Conservation (phyloP, 2,113 vertebrate species). For the Sphyrna mokarran region DNA sequence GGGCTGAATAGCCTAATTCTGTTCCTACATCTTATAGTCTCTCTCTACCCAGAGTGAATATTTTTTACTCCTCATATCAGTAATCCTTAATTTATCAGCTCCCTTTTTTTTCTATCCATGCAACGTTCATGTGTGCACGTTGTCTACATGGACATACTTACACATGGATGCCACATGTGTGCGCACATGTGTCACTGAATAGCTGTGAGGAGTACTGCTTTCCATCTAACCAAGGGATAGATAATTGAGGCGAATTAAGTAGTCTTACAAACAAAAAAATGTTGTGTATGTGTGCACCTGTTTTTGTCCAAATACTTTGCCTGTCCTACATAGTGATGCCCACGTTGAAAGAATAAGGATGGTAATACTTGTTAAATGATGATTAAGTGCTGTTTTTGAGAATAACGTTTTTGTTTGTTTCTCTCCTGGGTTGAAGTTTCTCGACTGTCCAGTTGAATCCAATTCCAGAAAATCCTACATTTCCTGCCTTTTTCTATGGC, state of each 20-base stretch:
- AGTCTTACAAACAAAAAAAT: background rate
- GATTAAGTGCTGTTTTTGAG: background rate
- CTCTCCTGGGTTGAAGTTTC: conserved; percentile 56
- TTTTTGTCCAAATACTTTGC: background rate
- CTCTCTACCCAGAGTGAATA: background rate
- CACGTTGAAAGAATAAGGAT: background rate
- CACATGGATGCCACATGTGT: no score
- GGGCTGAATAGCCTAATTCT: no score
- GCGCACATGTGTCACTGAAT: no score
- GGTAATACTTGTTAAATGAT: background rate
- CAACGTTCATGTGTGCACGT: no score
- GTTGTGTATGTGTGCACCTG: background rate
- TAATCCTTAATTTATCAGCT: background rate
- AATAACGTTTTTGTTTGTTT: background rate
- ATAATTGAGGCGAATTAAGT: background rate
- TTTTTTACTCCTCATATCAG: background rate
- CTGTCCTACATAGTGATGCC: background rate
- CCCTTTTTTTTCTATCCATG: background rate
- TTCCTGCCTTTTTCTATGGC: conserved; percentile 79
- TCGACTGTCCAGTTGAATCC: conserved; percentile 59
- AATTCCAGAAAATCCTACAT: conserved; percentile 54
- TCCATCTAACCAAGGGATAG: background rate
- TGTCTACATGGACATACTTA: no score
- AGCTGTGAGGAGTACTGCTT: background rate
- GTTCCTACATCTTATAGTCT: no score